phyloP scores from a whole-genome alignment of 2,888 invertebrate genomes.

The Celastrina argiolus region DNA sequence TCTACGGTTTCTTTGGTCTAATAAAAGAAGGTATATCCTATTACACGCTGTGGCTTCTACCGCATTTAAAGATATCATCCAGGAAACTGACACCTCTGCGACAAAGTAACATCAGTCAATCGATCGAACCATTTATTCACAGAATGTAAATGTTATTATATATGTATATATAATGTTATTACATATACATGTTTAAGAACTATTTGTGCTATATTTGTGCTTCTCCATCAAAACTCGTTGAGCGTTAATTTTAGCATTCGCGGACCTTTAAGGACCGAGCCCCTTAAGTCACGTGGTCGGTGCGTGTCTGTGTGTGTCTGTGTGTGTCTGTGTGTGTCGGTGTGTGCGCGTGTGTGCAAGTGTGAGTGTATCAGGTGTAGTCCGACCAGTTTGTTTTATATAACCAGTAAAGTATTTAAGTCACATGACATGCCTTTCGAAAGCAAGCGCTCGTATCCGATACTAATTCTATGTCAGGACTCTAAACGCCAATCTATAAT shows the following conservation, averaged over 20 bases:
- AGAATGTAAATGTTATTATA: too few relatives aligned
- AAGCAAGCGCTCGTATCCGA: not conserved
- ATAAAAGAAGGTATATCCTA: too few relatives aligned
- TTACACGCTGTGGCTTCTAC: too few relatives aligned
- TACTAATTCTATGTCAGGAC: not conserved
- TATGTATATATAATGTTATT: too few relatives aligned
- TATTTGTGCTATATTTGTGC: not conserved
- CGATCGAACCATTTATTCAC: too few relatives aligned
- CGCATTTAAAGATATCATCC: too few relatives aligned
- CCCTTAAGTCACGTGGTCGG: not conserved
- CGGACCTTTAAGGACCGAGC: not conserved
- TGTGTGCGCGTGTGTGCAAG: not conserved
- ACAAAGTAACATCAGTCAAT: too few relatives aligned
- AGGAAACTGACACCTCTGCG: too few relatives aligned
- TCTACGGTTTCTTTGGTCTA: too few relatives aligned
- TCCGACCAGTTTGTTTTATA: slow-evolving; percentile 12
- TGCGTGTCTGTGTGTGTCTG: not conserved
- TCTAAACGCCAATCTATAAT: not conserved
- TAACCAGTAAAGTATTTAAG: not conserved
- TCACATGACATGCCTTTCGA: not conserved
- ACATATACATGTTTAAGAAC: too few relatives aligned
- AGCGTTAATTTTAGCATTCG: not conserved
- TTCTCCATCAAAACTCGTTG: not conserved
- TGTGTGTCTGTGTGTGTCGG: not conserved
- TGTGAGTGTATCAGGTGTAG: not conserved